Percentiles rank a stretch among this genome's conserved stretches.
Conservation (phyloP, 2,888 invertebrate genomes). For the Alentia gelatinosa region DNA sequence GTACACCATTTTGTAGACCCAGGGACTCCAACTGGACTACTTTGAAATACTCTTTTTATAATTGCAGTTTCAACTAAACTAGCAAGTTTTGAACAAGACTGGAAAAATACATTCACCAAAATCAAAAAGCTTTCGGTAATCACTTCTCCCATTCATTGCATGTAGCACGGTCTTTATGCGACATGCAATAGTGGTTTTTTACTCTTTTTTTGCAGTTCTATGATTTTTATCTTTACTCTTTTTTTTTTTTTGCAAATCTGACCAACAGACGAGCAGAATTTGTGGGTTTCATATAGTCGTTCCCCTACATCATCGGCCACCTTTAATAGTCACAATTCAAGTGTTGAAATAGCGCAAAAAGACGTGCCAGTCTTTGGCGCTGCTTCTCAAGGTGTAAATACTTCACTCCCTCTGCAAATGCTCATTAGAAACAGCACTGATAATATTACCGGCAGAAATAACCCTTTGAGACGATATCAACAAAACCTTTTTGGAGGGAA, state of each 20-base stretch:
- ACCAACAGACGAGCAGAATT: neutral
- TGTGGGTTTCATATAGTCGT: neutral
- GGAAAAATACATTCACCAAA: neutral
- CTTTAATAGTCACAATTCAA: neutral
- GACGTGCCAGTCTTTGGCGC: neutral
- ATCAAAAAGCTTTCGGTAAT: neutral
- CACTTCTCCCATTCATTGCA: neutral
- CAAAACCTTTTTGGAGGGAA: neutral
- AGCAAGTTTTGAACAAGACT: neutral
- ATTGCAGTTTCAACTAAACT: neutral
- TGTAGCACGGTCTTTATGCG: no score
- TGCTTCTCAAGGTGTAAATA: neutral
- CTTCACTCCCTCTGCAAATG: neutral
- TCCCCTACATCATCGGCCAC: neutral
- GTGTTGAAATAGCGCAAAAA: neutral
- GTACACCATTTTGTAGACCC: no score
- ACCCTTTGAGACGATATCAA: no score
- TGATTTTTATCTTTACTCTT: neutral
- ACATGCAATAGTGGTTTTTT: neutral
- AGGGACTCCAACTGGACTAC: no score
- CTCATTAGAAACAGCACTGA: no score
- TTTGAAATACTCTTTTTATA: no score
- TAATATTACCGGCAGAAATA: no score
- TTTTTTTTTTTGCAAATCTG: neutral
- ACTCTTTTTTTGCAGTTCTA: neutral